Evolutionary conservation across 2,113 vertebrate species (phyloP).

Genomic region (Dissostichus mawsoni): DNA sequence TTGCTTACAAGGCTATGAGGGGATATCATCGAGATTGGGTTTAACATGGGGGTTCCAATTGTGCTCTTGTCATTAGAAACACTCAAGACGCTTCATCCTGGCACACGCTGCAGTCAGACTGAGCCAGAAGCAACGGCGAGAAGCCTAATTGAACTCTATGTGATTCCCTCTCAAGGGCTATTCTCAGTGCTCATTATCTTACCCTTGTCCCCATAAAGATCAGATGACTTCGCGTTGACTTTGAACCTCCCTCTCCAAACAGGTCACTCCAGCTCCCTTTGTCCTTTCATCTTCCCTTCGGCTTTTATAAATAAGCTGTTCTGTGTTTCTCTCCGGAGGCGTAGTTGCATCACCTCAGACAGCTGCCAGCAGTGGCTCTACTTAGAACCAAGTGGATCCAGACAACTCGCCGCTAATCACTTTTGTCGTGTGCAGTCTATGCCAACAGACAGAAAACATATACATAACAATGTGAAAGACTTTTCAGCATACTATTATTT

Average conservation of each 20-base stretch:
- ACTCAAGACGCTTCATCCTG: constrained; percentile 56
- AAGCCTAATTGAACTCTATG: constrained; percentile 76
- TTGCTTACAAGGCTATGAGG: constrained; percentile 43
- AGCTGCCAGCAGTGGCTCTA: constrained; percentile 57
- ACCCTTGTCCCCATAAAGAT: constrained; percentile 71
- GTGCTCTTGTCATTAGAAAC: constrained; percentile 45
- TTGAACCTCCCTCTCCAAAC: constrained; percentile 74
- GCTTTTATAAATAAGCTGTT: constrained; percentile 70
- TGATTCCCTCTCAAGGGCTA: constrained; percentile 73
- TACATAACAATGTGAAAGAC: neutral
- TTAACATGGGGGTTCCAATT: constrained; percentile 35
- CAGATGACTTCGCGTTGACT: constrained; percentile 72
- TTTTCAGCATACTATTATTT: constrained; percentile 5
- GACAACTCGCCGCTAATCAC: constrained; percentile 62
- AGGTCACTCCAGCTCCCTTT: constrained; percentile 67
- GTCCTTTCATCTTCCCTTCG: constrained; percentile 78
- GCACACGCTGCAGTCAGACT: constrained; percentile 26
- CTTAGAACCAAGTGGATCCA: constrained; percentile 61
- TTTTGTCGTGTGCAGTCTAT: constrained; percentile 44
- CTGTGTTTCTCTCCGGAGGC: constrained; percentile 61
- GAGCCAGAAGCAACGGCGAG: constrained; percentile 60
- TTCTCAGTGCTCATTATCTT: constrained; percentile 75
- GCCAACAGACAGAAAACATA: constrained; percentile 13
- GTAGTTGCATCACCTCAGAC: constrained; percentile 71
- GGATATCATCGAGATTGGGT: constrained; percentile 49